Conservation (phyloP, 2,888 invertebrate species). For the Chelonus formosanus region DNA sequence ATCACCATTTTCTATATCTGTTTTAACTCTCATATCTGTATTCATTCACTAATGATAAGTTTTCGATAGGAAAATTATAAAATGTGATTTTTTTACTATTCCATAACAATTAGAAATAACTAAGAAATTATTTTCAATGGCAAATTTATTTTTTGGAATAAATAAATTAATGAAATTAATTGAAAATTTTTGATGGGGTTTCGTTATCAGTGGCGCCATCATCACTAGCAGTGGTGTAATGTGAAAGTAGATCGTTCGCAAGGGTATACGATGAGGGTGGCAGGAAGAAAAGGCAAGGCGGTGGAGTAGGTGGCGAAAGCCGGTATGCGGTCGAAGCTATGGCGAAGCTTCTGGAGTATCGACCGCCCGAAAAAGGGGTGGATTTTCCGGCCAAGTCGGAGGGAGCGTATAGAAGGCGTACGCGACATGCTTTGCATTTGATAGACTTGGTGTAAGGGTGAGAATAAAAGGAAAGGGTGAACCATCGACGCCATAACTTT, state of each 20-base stretch:
- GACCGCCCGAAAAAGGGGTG: constrained; percentile 62
- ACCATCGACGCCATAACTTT: constrained; percentile 29
- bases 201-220: constrained; percentile 58
- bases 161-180: constrained; percentile 17
- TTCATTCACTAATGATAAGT: no score
- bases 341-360: constrained; percentile 53
- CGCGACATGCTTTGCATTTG: constrained; percentile 35
- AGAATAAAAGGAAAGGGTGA: constrained; percentile 9
- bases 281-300: constrained; percentile 51
- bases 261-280: constrained; percentile 7
- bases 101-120: no score
- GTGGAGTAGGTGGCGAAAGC: constrained; percentile 38
- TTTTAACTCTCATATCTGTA: no score
- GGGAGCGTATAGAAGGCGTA: constrained; percentile 29
- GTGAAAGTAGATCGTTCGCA: constrained; percentile 10
- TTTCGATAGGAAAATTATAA: no score
- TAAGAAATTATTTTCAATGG: no score
- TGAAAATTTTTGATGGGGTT: constrained; percentile 38
- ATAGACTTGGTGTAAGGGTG: constrained; percentile 19
- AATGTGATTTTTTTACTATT: no score
- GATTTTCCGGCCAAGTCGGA: constrained; percentile 54
- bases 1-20: no score
- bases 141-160: no score
- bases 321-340: constrained; percentile 47
- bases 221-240: constrained; percentile 35